Base-by-base conservation (phyloP, 2,888 invertebrate genomes). In the Acheta domesticus region DNA sequence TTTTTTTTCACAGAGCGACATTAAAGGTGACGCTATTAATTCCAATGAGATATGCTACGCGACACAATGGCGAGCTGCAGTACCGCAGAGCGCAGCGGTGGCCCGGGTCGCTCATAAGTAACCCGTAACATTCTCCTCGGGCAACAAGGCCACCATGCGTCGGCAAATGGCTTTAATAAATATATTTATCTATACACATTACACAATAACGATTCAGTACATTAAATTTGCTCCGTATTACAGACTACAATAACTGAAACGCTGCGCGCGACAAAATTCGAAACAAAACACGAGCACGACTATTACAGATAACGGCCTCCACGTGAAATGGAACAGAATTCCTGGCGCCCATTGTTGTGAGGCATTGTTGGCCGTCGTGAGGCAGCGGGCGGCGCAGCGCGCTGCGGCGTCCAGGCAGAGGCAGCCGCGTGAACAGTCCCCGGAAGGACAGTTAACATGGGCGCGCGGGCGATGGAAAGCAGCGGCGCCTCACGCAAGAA, bases 201-300 rank as follows among this genome's bases (percentile, higher is more conserved):
- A 62, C 62, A 62, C 62, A 62, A 62, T 62, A 62, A 62, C 62
- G 62, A n/a, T 62, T 11, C 62, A 62, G 62, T 19, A 62, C 62
- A 62, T 62, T 62, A 62, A 62, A 62, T 62, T 62, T n/a, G 62
- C 62, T n/a, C n/a, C 62, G 62, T 62, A 62, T 62, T 62, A n/a
- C 62, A 19, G 16, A 62, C 62, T 62, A 62, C 62, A 62, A 62
- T 62, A 62, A 62, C 62, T 19, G 62, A 62, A 62, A 62, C 11
- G 14, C 62, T 5, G 62, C 16, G n/a, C n/a, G 62, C 62, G 3
- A 11, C 62, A 62, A 62, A 62, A 62, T 62, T 62, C n/a, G 62
- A 62, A 62, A 62, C 62, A 62, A 62, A 62, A 62, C 62, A 62
- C n/a, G n/a, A 19, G 16, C 62, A 11, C 5, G 62, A 62, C 62